Percentiles rank a stretch among this genome's conserved stretches.
These are phyloP conservation scores for Peromyscus californicus DNA, from an alignment of 2,113 vertebrate genomes.

Conservation along the genomic window DNA sequence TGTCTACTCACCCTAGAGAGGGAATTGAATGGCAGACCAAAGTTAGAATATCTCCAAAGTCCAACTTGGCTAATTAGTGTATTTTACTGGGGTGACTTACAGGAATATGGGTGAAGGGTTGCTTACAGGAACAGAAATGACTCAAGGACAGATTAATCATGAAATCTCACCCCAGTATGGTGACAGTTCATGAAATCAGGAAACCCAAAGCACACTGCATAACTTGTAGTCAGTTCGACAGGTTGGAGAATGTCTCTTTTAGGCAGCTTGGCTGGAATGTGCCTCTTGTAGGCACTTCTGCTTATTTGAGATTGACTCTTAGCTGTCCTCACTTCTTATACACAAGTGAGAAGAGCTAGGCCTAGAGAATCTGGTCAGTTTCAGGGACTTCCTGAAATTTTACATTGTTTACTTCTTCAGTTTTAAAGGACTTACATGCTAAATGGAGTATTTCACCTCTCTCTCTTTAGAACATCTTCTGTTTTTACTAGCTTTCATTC, in stretches of 20 bases:
- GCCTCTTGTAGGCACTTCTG: neutral
- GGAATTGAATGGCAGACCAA: neutral
- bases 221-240: neutral
- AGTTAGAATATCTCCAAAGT: neutral
- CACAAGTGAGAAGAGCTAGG: neutral
- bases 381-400: neutral
- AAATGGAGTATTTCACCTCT: neutral
- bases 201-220: neutral
- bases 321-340: neutral
- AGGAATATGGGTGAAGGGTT: neutral
- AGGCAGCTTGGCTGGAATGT: neutral
- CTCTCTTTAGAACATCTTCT: neutral
- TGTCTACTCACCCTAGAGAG: neutral
- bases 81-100: neutral
- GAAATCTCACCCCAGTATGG: neutral
- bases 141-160: neutral
- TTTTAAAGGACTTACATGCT: neutral
- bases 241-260: neutral
- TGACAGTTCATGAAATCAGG: neutral
- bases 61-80: neutral
- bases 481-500: neutral
- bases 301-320: neutral
- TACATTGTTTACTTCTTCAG: neutral
- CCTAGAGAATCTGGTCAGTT: neutral
- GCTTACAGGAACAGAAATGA: neutral